Percentiles rank a stretch among this genome's conserved stretches.
phyloP scores from a whole-genome alignment of 2,113 vertebrate genomes.

The Mustelus asterias region DNA sequence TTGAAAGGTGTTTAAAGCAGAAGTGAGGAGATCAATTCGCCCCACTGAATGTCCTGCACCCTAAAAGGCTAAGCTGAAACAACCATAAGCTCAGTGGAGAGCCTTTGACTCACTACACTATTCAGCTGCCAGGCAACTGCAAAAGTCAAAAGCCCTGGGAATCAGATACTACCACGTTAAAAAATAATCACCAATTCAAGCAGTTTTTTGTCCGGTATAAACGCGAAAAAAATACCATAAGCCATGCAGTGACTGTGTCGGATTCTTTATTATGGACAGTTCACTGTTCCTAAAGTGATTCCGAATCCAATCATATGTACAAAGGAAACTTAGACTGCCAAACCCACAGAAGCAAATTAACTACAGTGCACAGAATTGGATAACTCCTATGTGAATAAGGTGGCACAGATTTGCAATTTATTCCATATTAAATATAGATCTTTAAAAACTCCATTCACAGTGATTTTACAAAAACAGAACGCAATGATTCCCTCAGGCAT shows the following conservation, averaged over 20 bases:
- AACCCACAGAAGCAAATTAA: neutral
- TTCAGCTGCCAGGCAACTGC: neutral
- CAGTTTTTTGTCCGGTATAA: neutral
- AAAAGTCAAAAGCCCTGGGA: neutral
- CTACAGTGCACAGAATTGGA: neutral
- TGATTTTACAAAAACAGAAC: neutral
- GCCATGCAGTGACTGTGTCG: too few relatives aligned
- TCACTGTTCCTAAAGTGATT: neutral
- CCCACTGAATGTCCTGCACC: neutral
- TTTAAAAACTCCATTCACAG: conserved; percentile 11
- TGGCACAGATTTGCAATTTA: neutral
- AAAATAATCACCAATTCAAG: neutral
- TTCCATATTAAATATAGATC: neutral
- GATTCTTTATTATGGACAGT: neutral
- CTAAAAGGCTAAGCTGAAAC: neutral
- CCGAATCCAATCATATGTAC: neutral
- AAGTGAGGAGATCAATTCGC: neutral
- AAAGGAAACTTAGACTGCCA: neutral
- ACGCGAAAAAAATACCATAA: neutral
- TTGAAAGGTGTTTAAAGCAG: neutral
- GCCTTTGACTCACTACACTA: conserved; percentile 21
- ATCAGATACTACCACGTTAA: neutral
- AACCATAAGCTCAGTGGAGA: neutral
- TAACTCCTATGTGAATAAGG: neutral
- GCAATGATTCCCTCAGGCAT: neutral